These are phyloP conservation scores for Hyposoter dolosus DNA, from an alignment of 2,888 invertebrate species.

Conservation along the genomic window DNA sequence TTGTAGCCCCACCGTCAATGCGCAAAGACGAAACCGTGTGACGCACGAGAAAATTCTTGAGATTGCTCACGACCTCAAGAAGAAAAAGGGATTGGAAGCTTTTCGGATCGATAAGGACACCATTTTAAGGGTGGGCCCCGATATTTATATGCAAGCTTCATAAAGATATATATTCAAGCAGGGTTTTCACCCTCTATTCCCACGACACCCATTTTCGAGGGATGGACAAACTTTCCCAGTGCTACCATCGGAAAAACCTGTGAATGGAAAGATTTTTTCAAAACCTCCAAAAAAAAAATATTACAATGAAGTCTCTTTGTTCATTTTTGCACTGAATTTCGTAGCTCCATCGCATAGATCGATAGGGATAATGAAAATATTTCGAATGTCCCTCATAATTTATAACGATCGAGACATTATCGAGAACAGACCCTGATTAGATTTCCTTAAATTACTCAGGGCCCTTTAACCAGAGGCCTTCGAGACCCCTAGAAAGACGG, in stretches of 20 bases:
- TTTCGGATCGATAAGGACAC: slow-evolving; percentile 13
- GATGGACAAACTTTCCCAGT: background rate
- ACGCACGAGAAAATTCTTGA: slow-evolving; percentile 15
- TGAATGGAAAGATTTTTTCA: background rate
- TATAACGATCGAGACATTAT: too few relatives aligned
- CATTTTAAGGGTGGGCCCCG: background rate
- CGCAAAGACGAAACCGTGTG: slow-evolving; percentile 1
- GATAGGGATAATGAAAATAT: too few relatives aligned
- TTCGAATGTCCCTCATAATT: too few relatives aligned
- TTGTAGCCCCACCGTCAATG: slow-evolving; percentile 30
- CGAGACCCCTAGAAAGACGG: too few relatives aligned
- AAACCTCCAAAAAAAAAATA: background rate
- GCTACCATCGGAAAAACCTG: background rate
- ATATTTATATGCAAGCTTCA: background rate
- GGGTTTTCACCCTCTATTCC: background rate
- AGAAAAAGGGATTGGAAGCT: slow-evolving; percentile 9
- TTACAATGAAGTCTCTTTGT: background rate
- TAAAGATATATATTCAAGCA: background rate
- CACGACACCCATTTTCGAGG: slow-evolving; percentile 7
- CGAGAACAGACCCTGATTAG: too few relatives aligned
- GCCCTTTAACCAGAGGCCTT: too few relatives aligned
- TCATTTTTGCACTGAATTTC: too few relatives aligned
- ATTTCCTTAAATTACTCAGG: too few relatives aligned
- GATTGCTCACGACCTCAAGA: background rate
- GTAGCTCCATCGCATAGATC: too few relatives aligned